Conservation (phyloP, 2,888 invertebrate species). For the Polyommatus iphigenia region DNA sequence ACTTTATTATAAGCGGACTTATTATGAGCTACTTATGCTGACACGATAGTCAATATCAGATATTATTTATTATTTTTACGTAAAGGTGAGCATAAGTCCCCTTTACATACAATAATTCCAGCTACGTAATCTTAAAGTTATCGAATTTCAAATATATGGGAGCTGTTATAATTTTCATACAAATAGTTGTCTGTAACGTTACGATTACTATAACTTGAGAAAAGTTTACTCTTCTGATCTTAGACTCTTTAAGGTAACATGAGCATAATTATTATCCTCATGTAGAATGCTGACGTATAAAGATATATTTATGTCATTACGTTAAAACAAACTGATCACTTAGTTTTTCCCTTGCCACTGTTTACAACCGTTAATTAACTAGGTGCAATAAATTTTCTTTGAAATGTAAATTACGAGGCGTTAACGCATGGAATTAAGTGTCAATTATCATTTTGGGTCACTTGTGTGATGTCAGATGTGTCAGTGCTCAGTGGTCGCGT, state of each 20-base stretch:
- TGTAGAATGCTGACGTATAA: neutral
- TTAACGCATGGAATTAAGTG: constrained; percentile 19
- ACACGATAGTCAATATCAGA: neutral
- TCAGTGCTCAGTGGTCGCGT: neutral
- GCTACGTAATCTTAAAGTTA: too few relatives aligned
- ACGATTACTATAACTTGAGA: neutral
- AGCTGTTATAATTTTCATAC: neutral
- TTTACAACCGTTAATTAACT: neutral
- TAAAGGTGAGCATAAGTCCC: too few relatives aligned
- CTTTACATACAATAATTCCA: too few relatives aligned
- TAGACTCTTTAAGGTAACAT: neutral
- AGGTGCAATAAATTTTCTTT: neutral
- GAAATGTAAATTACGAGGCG: neutral
- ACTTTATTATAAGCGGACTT: neutral
- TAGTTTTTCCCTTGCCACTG: neutral
- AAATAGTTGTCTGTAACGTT: neutral
- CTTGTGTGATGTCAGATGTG: neutral
- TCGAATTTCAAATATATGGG: neutral
- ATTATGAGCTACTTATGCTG: neutral
- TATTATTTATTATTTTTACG: neutral
- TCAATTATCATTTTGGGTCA: constrained; percentile 27
- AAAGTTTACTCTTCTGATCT: neutral
- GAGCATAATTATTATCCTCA: neutral
- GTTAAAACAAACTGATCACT: neutral
- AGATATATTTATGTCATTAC: neutral